Evolutionary conservation across 64 coral and sea anemone species (phyloP), one percentile per base, ranked within the genome.

Genomic region (Porites lutea): DNA sequence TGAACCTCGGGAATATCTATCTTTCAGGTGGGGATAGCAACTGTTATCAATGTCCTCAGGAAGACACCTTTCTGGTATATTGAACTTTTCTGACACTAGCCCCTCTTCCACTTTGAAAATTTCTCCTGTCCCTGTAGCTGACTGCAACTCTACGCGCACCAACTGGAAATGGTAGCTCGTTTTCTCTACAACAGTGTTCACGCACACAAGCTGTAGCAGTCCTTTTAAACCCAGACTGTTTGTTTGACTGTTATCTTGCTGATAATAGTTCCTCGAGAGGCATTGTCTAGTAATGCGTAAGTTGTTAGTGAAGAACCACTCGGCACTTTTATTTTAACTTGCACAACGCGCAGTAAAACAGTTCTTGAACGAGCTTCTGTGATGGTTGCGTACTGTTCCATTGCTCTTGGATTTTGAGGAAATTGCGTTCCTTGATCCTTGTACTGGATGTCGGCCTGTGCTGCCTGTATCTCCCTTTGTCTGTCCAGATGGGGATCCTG

Each of bases 241-340:
- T 9, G 75, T 91, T 6, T 93, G 37, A 14, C 88, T 49, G 2
- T 8, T 19, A 68, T 37, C 27, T 37, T 37, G 27, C 88, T 78
- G 13, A 93, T 20, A 37, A 37, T 37, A 15, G 91, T 91, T 79
- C 79, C 88, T 20, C 91, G 65, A 12, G 87, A 90, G 4, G 69
- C 93, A 16, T 78, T 81, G 71, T 90, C 93, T 19, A 95, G 78
- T 59, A 95, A 49, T 50, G 74, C 93, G 52, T 87, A 95, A 2
- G 80, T 95, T 1, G 92, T 94, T 10, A 89, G 22, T 2, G 58
- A 61, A 7, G 51, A 66, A 14, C 88, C 79, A 37, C 72, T 44
- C 7, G 13, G 6, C 2, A 74, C 21, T 58, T 47, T 55, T 6
- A 90, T 51, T 52, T 78, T 53, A 5, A 95, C 61, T 5, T 88